Conservation (phyloP, 1,140 invertebrate genomes). For the Leptestheria dahalacensis region DNA sequence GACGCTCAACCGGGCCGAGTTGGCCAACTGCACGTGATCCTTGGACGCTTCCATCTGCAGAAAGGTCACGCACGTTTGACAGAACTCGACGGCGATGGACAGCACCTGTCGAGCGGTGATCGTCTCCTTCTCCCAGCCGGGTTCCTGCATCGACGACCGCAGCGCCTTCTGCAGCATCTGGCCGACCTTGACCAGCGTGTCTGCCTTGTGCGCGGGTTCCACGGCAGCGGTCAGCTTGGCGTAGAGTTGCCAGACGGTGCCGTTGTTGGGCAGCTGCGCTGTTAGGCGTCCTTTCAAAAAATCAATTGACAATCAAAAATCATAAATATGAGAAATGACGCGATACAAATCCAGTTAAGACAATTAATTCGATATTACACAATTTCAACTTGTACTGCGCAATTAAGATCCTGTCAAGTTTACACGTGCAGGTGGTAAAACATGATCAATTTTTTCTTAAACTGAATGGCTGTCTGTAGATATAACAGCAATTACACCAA, state of each 20-base stretch:
- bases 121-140: slow-evolving; percentile 40
- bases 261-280: slow-evolving; percentile 40
- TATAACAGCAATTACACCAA: too few relatives aligned
- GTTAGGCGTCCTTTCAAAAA: not conserved
- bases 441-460: too few relatives aligned
- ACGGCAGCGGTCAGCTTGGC: slow-evolving; percentile 21
- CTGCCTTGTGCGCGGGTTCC: slow-evolving; percentile 39
- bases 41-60: not conserved
- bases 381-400: too few relatives aligned
- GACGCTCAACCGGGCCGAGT: slow-evolving; percentile 12
- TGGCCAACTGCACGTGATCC: slow-evolving; percentile 1
- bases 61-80: slow-evolving; percentile 23
- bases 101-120: slow-evolving; percentile 24
- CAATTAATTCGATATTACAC: too few relatives aligned
- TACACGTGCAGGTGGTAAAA: too few relatives aligned
- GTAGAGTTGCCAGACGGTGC: slow-evolving; percentile 38
- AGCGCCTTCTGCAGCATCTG: slow-evolving; percentile 36
- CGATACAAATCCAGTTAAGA: too few relatives aligned
- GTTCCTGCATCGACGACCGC: slow-evolving; percentile 32
- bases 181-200: slow-evolving; percentile 44
- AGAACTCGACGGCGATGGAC: slow-evolving; percentile 23
- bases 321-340: not conserved
- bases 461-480: too few relatives aligned
- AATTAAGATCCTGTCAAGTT: too few relatives aligned
- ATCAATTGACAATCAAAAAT: not conserved